Conservation (phyloP, 2,797 vertebrate genomes). For the Anguilla anguilla region DNA sequence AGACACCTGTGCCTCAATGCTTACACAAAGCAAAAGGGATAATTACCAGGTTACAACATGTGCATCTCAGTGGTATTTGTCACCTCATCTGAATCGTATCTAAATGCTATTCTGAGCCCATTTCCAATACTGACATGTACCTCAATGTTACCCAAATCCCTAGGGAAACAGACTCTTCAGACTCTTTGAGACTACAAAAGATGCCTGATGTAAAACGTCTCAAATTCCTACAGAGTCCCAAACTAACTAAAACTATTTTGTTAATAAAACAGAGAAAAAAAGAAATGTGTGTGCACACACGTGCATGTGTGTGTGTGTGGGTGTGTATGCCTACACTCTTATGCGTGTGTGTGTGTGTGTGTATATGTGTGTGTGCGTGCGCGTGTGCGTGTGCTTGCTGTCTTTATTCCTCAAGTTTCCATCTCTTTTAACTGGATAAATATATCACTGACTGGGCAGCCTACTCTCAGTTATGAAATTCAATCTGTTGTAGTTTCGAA, state of each 20-base stretch:
- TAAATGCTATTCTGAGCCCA: neutral
- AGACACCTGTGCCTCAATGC: neutral
- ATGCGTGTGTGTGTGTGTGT: too few species aligned
- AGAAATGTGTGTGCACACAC: too few species aligned
- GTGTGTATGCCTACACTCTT: too few species aligned
- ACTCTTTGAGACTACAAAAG: too few species aligned
- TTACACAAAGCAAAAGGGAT: neutral
- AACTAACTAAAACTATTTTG: neutral
- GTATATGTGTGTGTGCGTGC: neutral
- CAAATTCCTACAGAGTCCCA: neutral
- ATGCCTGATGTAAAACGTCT: neutral
- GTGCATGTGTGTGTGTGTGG: too few species aligned
- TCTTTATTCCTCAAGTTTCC: neutral
- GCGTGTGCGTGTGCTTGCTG: neutral
- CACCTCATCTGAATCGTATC: too few species aligned
- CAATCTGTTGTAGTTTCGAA: neutral
- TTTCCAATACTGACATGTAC: neutral
- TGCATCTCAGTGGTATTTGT: neutral
- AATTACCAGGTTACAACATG: neutral
- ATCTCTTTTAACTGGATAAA: neutral
- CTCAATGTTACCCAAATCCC: neutral
- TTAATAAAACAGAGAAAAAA: neutral
- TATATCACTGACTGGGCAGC: neutral
- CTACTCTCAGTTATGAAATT: neutral
- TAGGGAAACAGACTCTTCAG: neutral